Evolutionary conservation across 2,113 vertebrate genomes (phyloP).

Genomic region (Taurulus bubalis): DNA sequence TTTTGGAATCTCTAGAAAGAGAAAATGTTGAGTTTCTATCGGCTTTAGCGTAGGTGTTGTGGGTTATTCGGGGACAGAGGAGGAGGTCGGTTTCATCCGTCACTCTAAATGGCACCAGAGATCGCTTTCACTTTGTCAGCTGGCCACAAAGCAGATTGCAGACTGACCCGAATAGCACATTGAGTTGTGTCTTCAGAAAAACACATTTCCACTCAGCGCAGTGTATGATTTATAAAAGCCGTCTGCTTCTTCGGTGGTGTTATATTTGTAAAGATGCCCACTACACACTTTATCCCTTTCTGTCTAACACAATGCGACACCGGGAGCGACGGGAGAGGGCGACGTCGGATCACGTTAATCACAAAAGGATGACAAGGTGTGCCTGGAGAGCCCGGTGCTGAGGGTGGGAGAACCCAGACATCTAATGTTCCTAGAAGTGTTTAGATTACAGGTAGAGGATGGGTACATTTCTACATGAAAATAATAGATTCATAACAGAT

Average conservation of each 20-base stretch:
- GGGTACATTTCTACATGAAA: neutral
- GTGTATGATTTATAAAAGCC: neutral
- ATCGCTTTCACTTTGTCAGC: neutral
- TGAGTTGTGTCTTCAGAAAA: neutral
- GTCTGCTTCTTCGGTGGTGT: neutral
- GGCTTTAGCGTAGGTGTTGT: no score
- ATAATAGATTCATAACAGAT: neutral
- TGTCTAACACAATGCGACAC: conserved; percentile 12
- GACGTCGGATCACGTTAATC: conserved; percentile 31
- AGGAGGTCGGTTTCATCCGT: neutral
- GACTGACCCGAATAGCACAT: neutral
- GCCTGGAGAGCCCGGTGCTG: conserved; percentile 49
- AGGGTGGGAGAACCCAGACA: conserved; percentile 14
- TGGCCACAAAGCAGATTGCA: neutral
- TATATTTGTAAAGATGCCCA: neutral
- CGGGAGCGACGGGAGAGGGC: conserved; percentile 14
- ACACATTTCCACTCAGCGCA: neutral
- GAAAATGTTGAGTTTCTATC: neutral
- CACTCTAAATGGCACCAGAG: neutral
- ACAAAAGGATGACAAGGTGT: conserved; percentile 18
- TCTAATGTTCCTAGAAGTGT: neutral
- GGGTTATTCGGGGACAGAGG: neutral
- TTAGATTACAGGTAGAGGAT: neutral
- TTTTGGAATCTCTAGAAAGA: neutral
- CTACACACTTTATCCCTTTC: neutral